Conservation (phyloP, 2,797 vertebrate genomes). For the Crocidura indochinensis region DNA sequence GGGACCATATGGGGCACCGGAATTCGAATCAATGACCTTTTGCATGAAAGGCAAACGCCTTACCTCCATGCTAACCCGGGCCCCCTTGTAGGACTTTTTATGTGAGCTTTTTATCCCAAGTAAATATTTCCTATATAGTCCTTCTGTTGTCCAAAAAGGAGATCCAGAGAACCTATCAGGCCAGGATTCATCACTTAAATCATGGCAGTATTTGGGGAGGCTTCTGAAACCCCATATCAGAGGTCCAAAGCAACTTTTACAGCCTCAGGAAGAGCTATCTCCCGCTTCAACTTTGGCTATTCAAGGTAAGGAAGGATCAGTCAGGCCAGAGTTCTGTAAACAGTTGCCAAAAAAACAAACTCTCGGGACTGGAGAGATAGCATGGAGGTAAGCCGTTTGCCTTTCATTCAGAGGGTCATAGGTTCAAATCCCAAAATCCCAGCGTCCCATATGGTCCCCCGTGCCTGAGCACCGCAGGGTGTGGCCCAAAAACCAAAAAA, state of each 20-base stretch:
- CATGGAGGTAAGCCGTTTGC: no score
- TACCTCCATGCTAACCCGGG: no score
- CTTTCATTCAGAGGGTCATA: no score
- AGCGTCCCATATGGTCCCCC: no score
- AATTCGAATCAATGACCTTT: no score
- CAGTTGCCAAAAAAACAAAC: not conserved
- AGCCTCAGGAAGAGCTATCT: not conserved
- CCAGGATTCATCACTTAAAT: not conserved
- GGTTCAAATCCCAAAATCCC: no score
- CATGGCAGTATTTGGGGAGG: not conserved
- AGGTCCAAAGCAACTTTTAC: not conserved
- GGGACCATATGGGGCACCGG: no score
- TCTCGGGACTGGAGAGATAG: no score
- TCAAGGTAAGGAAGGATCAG: not conserved
- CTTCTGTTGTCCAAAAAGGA: conserved; percentile 29
- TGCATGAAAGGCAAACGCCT: no score
- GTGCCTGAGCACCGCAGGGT: no score
- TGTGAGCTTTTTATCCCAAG: not conserved
- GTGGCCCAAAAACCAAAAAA: no score
- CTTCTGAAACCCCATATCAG: not conserved
- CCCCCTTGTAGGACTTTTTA: not conserved
- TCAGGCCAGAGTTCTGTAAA: not conserved
- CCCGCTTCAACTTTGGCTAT: not conserved
- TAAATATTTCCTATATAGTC: not conserved
- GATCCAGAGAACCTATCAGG: not conserved